Base-by-base conservation (phyloP, 2,888 invertebrate species). In the Scaptomyza tumidula region DNA sequence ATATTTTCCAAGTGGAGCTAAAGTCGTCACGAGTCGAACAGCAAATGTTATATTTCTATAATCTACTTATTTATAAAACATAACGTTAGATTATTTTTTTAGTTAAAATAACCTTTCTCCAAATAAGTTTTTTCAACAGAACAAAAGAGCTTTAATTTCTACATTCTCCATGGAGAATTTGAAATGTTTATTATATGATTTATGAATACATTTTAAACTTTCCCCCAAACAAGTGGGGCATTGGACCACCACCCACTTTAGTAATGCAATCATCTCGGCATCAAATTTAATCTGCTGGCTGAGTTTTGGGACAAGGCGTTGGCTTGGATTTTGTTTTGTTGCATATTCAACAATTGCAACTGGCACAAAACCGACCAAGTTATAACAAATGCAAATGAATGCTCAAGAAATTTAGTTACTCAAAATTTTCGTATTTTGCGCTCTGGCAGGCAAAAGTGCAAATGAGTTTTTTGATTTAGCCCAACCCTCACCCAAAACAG, bases 321-420 rank as follows among this genome's bases (percentile, higher is more conserved):
- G 37, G n/a, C 11, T 19, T 11, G 27, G 37, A 10, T 35, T 16
- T 41, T 41, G 41, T 14, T 45, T 63, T 85, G 88, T 78, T 89
- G 88, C 89, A 81, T 78, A 82, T 85, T 71, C 88, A 89, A 89
- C 75, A 85, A 85, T 61, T 88, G 81, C 82, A 81, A 54, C 84
- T 71, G 60, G 50, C 33, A 41, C 39, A 66, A 72, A 75, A 87
- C 89, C 75, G 63, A 78, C 82, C 48, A 69, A 89, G 86, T 85
- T 89, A 87, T 84, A 89, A 87, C 86, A 85, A 83, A 84, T 84
- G 83, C 88, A 89, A 89, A 84, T 84, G 85, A 78, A 88, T 71
- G 75, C 86, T 81, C 72, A 78, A 85, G 79, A 78, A 89, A 78
- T 88, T 84, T 68, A 71, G 74, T 86, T 69, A 70, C 71, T 52